Percentiles rank a stretch among this genome's conserved stretches.
These are phyloP conservation scores for Sarotherodon lohbergeri DNA, from an alignment of 2,113 vertebrate genomes.

Conservation along the genomic window DNA sequence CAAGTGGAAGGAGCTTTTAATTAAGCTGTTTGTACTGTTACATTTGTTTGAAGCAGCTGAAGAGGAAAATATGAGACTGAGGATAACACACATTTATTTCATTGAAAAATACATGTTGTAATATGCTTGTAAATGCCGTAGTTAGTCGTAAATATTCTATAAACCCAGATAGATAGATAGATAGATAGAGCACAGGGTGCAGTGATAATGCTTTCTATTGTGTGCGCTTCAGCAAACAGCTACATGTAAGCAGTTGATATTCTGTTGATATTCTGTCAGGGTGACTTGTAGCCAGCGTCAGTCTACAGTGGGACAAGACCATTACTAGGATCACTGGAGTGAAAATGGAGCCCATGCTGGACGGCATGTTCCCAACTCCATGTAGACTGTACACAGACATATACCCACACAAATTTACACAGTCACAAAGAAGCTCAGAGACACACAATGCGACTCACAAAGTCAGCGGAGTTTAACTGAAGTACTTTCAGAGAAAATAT, in stretches of 20 bases:
- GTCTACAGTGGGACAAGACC: slow-evolving; percentile 47
- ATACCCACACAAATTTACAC: not conserved
- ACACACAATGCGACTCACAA: not conserved
- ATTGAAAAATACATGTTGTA: not conserved
- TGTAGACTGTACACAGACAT: not conserved
- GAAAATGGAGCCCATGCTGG: slow-evolving; percentile 36
- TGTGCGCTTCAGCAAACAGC: slow-evolving; percentile 53
- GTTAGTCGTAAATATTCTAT: not conserved
- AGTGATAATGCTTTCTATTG: slow-evolving; percentile 15
- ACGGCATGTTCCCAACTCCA: slow-evolving; percentile 26
- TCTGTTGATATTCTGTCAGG: slow-evolving; percentile 72
- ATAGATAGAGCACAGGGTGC: not conserved
- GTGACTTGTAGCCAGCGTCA: slow-evolving; percentile 48
- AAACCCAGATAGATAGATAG: not conserved
- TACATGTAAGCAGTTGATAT: slow-evolving; percentile 65
- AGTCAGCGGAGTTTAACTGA: not conserved
- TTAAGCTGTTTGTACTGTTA: not conserved
- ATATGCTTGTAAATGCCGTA: not conserved
- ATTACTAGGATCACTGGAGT: slow-evolving; percentile 60
- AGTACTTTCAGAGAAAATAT: not conserved
- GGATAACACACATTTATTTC: not conserved
- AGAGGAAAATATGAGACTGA: not conserved
- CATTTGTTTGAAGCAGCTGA: not conserved
- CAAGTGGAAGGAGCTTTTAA: not conserved
- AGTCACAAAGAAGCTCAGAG: not conserved